phyloP scores from a whole-genome alignment of 1,140 invertebrate genomes.

The Centruroides vittatus region DNA sequence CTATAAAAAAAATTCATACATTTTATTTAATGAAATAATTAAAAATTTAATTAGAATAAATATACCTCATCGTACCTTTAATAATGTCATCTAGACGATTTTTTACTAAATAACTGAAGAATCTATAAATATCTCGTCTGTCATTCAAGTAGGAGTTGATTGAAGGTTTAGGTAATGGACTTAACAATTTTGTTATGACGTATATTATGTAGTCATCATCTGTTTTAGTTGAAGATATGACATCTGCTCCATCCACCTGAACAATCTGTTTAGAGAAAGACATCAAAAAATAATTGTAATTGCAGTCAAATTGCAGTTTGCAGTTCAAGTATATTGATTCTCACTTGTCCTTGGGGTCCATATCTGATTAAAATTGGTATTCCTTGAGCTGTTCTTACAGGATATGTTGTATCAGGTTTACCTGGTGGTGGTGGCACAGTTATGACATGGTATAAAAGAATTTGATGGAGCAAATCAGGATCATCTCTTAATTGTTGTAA shows the following conservation, averaged over 20 bases:
- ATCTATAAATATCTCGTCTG: too few relatives aligned
- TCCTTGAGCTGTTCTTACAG: too few relatives aligned
- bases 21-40: too few relatives aligned
- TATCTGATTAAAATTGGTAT: too few relatives aligned
- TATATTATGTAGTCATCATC: constrained; percentile 31
- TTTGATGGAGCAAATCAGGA: constrained; percentile 19
- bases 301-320: not conserved
- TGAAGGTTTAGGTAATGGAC: constrained; percentile 21
- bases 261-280: constrained; percentile 19
- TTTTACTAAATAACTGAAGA: too few relatives aligned
- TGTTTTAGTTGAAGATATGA: constrained; percentile 25
- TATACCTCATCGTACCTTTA: too few relatives aligned
- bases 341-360: not conserved
- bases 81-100: too few relatives aligned
- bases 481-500: constrained; percentile 19
- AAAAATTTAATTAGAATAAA: too few relatives aligned
- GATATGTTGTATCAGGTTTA: too few relatives aligned
- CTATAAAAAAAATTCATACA: not conserved
- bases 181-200: constrained; percentile 29
- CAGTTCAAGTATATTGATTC: not conserved
- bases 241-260: constrained; percentile 25
- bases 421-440: not conserved
- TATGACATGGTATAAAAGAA: constrained; percentile 29
- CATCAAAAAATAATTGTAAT: not conserved
- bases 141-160: too few relatives aligned